Percentiles rank a stretch among this genome's conserved stretches.
Evolutionary conservation across 1,140 invertebrate species (phyloP).

Genomic region (Apolygus lucorum): DNA sequence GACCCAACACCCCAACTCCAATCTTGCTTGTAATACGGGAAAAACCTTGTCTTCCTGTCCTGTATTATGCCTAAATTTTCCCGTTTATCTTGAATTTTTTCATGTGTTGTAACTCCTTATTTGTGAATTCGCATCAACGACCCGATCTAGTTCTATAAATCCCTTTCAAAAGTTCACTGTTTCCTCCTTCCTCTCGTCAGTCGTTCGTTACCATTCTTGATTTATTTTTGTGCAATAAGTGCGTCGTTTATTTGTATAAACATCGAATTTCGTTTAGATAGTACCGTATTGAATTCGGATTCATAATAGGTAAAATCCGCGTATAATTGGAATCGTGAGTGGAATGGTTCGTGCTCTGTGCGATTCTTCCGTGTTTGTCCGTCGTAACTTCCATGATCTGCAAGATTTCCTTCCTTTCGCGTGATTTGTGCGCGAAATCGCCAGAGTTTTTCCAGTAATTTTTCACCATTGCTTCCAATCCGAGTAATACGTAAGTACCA

Average conservation of each 20-base stretch:
- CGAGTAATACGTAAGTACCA: conserved; percentile 5
- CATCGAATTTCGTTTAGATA: neutral
- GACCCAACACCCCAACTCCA: neutral
- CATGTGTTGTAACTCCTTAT: neutral
- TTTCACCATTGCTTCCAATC: neutral
- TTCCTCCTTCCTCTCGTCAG: neutral
- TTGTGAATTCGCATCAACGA: no score
- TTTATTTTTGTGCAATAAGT: neutral
- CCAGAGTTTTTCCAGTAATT: neutral
- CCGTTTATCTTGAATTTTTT: neutral
- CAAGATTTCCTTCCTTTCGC: neutral
- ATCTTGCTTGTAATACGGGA: neutral
- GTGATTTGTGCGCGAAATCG: neutral
- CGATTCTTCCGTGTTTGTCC: neutral
- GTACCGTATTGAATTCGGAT: neutral
- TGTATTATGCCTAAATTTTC: neutral
- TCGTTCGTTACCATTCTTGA: neutral
- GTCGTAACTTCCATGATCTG: neutral
- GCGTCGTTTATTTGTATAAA: neutral
- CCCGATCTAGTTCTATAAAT: neutral
- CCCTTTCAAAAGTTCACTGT: neutral
- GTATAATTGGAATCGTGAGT: neutral
- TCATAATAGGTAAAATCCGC: no score
- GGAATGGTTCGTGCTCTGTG: neutral
- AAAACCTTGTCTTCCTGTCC: neutral